A percentile compares a stretch with the other conserved stretches of the same genome.
Conservation (phyloP, 1,140 invertebrate genomes). For the Hypothenemus hampei region DNA sequence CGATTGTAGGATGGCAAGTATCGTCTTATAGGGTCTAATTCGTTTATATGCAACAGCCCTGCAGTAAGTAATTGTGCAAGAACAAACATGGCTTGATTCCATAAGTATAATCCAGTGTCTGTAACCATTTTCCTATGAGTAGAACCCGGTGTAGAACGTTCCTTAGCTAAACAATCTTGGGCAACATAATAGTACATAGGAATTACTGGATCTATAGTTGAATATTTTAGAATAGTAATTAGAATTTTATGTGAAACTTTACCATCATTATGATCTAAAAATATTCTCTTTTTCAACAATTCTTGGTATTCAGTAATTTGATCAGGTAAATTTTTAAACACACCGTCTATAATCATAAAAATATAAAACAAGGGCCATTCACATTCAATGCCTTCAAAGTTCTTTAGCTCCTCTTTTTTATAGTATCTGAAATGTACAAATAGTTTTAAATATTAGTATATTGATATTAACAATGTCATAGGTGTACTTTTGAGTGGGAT, state of each 20-base stretch:
- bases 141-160: constrained; percentile 67
- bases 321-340: constrained; percentile 82
- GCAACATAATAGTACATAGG: constrained; percentile 88
- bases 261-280: constrained; percentile 72
- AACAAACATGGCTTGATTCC: constrained; percentile 94
- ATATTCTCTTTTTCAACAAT: constrained; percentile 69
- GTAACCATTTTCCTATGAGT: constrained; percentile 58
- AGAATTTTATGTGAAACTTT: constrained; percentile 43
- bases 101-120: constrained; percentile 63
- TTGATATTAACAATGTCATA: background rate
- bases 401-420: constrained; percentile 64
- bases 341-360: constrained; percentile 93
- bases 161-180: constrained; percentile 70
- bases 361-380: constrained; percentile 98
- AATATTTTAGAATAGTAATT: background rate
- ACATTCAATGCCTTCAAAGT: constrained; percentile 94
- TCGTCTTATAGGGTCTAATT: constrained; percentile 91
- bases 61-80: constrained; percentile 87
- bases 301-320: constrained; percentile 90
- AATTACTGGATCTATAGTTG: constrained; percentile 65
- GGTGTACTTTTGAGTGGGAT: constrained; percentile 68
- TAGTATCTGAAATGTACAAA: constrained; percentile 48
- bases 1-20: constrained; percentile 95
- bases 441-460: background rate
- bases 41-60: constrained; percentile 87